Evolutionary conservation across 2,888 invertebrate species (phyloP).

Genomic region (Vanessa cardui): DNA sequence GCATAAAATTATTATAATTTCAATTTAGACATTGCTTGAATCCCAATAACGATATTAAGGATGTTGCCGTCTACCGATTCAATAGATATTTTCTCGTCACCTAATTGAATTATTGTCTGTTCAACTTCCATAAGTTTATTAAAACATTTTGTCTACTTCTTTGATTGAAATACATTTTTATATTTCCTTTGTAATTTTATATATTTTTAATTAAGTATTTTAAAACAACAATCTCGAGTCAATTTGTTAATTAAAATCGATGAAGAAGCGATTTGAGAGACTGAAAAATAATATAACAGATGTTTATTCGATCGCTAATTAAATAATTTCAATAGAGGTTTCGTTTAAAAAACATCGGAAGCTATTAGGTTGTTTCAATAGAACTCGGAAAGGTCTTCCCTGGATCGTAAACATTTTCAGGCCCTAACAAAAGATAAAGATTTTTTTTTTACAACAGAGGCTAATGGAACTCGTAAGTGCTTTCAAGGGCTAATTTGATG

Average conservation of each 20-base stretch:
- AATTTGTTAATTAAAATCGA: neutral
- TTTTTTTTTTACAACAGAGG: slow-evolving; percentile 39
- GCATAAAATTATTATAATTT: neutral
- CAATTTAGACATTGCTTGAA: neutral
- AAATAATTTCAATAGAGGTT: slow-evolving; percentile 27
- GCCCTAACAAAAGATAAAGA: slow-evolving; percentile 38
- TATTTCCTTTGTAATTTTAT: neutral
- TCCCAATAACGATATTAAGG: slow-evolving; percentile 13
- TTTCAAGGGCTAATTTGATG: slow-evolving; percentile 43
- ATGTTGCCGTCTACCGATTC: slow-evolving; percentile 31
- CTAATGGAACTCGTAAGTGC: slow-evolving; percentile 42
- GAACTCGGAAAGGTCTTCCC: slow-evolving; percentile 29
- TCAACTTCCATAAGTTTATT: slow-evolving; percentile 18
- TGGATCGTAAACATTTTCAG: slow-evolving; percentile 38
- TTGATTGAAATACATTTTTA: slow-evolving; percentile 3
- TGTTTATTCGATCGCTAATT: slow-evolving; percentile 12
- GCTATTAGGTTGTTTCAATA: slow-evolving; percentile 39
- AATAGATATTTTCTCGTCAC: slow-evolving; percentile 27
- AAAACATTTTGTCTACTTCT: neutral
- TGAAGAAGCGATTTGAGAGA: neutral
- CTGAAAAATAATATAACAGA: neutral
- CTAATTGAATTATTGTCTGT: slow-evolving; percentile 42
- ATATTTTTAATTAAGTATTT: neutral
- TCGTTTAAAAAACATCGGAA: slow-evolving; percentile 32
- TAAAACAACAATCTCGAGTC: neutral